phyloP scores from a whole-genome alignment of 2,113 vertebrate genomes.

The Hoplias malabaricus region DNA sequence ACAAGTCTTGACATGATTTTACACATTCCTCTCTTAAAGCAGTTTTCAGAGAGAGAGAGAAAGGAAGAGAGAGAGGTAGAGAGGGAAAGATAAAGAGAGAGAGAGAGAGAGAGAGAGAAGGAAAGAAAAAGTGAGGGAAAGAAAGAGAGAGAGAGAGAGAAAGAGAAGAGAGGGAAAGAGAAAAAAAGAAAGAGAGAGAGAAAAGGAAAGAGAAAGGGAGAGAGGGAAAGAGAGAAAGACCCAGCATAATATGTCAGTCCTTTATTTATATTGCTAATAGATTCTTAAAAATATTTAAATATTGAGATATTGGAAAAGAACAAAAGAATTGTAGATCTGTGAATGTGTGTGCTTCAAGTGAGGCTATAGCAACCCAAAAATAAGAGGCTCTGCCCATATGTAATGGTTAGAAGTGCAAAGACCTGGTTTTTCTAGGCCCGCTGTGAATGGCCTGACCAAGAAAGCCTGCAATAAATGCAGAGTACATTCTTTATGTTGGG shows the following conservation, averaged over 20 bases:
- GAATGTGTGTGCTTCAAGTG: neutral
- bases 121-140: neutral
- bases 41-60: neutral
- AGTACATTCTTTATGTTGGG: too few species aligned
- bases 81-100: neutral
- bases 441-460: neutral
- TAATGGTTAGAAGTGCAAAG: neutral
- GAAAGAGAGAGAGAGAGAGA: too few species aligned
- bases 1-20: conserved; percentile 57
- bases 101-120: neutral
- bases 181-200: too few species aligned
- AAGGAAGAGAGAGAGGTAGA: neutral
- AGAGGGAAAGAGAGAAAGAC: too few species aligned
- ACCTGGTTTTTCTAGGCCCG: neutral
- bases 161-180: too few species aligned
- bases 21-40: conserved; percentile 51
- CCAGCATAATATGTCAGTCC: too few species aligned
- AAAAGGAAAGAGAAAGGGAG: too few species aligned
- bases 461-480: too few species aligned
- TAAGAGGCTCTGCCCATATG: neutral
- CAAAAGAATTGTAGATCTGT: neutral
- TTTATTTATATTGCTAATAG: neutral
- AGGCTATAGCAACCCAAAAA: neutral
- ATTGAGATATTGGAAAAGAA: neutral
- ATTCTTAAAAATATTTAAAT: neutral